Evolutionary conservation across 1,140 invertebrate genomes (phyloP), one percentile per base, ranked within the genome.

Genomic region (Vollenhovia emeryi): DNA sequence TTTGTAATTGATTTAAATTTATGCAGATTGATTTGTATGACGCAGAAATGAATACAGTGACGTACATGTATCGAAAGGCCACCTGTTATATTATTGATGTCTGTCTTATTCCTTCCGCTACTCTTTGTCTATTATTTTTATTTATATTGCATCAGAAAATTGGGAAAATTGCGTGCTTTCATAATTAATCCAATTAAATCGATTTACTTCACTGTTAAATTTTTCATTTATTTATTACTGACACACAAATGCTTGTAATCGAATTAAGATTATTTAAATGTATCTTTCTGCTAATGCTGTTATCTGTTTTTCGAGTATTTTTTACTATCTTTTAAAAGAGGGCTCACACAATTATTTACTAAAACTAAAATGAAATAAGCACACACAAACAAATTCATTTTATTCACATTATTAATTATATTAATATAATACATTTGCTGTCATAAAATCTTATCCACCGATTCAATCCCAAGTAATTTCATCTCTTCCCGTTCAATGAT

Each of bases 11-110:
- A 75, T 43, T 40, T 18, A 60, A 60, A 60, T 27, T n/a, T 59
- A 60, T 55, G 50, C 27, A 73, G 62, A 66, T 66, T 66, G 62
- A 66, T 66, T 66, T 66, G 36, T 66, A 5, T 33, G 59, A 62
- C 18, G 62, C 62, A 45, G 62, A 66, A 45, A 66, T 66, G 11
- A 43, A 43, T 45, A 45, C 33, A 64, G 40, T 66, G 36, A 66
- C 13, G 36, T 66, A 66, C 62, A 45, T 45, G 40, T 66, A 43
- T 11, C 43, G 45, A 66, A 66, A 66, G 27, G 62, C 62, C 62
- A 66, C 36, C 62, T 43, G 62, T 66, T 66, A 45, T 66, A 27
- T 66, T 66, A 66, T 66, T 66, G 36, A 66, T 6, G 7, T 27
- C 62, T 45, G 21, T 66, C 62, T 13, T 66, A 66, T 66, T 66